Conservation (phyloP, 2,797 vertebrate species). For the Paramormyrops hopkinsi region DNA sequence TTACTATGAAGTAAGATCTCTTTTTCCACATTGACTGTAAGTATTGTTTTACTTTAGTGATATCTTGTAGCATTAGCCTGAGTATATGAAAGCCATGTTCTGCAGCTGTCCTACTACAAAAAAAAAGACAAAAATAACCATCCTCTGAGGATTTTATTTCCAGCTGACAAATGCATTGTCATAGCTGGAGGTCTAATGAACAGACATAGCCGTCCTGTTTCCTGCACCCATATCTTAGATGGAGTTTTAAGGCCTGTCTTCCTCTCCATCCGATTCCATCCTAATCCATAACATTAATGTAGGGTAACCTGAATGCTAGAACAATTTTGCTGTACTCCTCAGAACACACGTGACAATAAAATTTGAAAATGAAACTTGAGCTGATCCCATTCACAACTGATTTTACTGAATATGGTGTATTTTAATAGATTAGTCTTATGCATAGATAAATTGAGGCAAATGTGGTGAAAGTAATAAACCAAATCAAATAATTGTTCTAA, state of each 20-base stretch:
- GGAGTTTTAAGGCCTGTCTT: not conserved
- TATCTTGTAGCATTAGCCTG: not conserved
- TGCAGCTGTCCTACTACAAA: not conserved
- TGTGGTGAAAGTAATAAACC: not conserved
- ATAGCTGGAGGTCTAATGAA: not conserved
- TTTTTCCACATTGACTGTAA: not conserved
- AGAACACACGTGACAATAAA: not conserved
- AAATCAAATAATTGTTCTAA: not conserved
- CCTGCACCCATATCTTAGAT: not conserved
- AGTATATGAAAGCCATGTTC: not conserved
- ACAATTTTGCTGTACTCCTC: not conserved
- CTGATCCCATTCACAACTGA: not conserved
- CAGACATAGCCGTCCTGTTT: not conserved
- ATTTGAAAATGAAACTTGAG: not conserved
- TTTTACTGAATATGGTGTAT: not conserved
- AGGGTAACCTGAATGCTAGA: not conserved
- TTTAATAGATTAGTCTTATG: not conserved
- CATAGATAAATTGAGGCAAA: not conserved
- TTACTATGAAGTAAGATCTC: not conserved
- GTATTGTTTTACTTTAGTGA: not conserved
- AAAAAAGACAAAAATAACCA: conserved; percentile 5
- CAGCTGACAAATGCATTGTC: not conserved
- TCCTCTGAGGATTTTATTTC: not conserved
- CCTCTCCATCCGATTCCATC: not conserved
- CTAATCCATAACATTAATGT: not conserved